Percentiles rank a stretch among this genome's conserved stretches.
phyloP scores from a whole-genome alignment of 1,140 invertebrate genomes.

The Ladona fulva region DNA sequence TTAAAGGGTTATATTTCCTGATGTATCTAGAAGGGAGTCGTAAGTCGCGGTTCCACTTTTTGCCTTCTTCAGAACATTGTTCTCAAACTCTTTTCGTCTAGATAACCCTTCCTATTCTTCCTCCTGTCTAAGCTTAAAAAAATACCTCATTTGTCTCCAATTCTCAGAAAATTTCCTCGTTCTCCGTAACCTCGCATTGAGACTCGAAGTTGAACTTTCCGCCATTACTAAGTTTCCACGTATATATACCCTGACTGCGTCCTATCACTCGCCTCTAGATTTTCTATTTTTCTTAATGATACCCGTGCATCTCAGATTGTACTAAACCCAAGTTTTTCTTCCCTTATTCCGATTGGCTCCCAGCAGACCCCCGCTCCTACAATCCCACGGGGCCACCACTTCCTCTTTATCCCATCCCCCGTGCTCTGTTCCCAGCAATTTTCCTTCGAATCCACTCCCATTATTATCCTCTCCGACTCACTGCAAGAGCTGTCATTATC shows the following conservation, averaged over 20 bases:
- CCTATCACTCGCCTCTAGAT: not conserved
- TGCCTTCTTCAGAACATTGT: too few species aligned
- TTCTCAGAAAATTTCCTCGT: too few species aligned
- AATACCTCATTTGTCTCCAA: too few species aligned
- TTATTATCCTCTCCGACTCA: not conserved
- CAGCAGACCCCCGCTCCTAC: not conserved
- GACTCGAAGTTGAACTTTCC: not conserved
- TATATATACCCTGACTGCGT: not conserved
- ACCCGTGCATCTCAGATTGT: not conserved
- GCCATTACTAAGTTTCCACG: not conserved
- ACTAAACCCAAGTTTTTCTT: not conserved
- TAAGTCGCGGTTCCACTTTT: too few species aligned
- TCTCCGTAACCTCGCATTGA: too few species aligned
- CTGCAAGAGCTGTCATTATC: not conserved
- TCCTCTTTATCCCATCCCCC: not conserved
- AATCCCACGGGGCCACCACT: not conserved
- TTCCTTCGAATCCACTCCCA: constrained; percentile 2
- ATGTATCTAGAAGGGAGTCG: too few species aligned
- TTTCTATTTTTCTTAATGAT: not conserved
- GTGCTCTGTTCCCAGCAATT: not conserved
- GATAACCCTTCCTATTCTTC: too few species aligned
- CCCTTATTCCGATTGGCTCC: not conserved
- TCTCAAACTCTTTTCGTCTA: too few species aligned
- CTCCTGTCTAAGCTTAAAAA: too few species aligned
- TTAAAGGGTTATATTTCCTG: too few species aligned